phyloP scores from a whole-genome alignment of 2,888 invertebrate species.

The Sclerodermus sp. region DNA sequence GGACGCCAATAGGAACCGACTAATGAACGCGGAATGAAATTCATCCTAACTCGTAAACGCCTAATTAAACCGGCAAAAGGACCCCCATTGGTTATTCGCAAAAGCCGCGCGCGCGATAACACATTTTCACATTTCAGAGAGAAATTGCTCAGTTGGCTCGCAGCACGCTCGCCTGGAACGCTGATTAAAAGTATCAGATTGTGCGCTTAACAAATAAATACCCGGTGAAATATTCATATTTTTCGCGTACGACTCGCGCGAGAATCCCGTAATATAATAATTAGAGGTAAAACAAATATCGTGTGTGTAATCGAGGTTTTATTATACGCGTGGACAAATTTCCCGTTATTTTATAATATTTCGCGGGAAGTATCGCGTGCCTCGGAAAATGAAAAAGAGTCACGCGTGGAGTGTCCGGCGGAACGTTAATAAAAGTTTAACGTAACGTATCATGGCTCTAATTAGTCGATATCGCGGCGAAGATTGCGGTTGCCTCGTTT shows the following conservation, averaged over 20 bases:
- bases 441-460: too few species aligned
- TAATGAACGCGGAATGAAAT: neutral
- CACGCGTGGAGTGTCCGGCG: too few species aligned
- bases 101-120: neutral
- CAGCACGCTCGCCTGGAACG: slow-evolving; percentile 11
- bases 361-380: too few species aligned
- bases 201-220: slow-evolving; percentile 3
- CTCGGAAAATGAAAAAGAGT: too few species aligned
- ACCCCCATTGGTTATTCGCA: neutral
- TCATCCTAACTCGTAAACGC: neutral
- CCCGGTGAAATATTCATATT: slow-evolving; percentile 3
- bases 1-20: neutral
- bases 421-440: too few species aligned
- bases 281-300: too few species aligned
- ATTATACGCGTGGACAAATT: too few species aligned
- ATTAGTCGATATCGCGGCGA: too few species aligned
- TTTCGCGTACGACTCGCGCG: slow-evolving; percentile 6
- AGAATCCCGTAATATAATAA: neutral
- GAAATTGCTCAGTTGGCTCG: neutral
- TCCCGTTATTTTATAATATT: too few species aligned
- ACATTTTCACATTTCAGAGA: neutral
- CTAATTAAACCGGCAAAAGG: neutral
- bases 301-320: too few species aligned
- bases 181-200: neutral
- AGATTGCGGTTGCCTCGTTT: too few species aligned